Evolutionary conservation across 2,113 vertebrate genomes (phyloP).

Genomic region (Cettia cetti): DNA sequence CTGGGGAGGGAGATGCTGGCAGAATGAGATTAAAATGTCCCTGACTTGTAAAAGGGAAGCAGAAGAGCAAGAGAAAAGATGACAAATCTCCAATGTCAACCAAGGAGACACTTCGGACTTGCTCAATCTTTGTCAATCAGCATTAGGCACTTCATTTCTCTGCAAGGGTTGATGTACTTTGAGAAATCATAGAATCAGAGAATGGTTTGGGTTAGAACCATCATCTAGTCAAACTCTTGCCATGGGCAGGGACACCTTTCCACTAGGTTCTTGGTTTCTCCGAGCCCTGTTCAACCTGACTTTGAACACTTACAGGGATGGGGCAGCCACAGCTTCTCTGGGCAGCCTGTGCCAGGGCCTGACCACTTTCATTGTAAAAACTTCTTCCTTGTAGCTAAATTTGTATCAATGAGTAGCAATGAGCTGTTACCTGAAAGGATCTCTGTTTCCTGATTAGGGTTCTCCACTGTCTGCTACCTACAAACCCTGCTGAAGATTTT

Average conservation of each 20-base stretch:
- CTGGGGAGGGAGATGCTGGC: not conserved
- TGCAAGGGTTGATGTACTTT: not conserved
- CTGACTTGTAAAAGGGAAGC: not conserved
- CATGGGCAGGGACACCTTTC: not conserved
- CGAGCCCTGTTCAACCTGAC: not conserved
- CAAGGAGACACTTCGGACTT: not conserved
- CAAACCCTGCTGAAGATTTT: not conserved
- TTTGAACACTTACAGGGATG: not conserved
- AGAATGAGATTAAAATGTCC: not conserved
- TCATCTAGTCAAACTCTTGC: not conserved
- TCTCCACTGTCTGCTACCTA: not conserved
- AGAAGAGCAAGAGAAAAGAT: not conserved
- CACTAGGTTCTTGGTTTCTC: not conserved
- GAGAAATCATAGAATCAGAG: not conserved
- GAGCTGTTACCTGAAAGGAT: not conserved
- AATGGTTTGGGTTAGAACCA: not conserved
- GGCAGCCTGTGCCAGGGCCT: not conserved
- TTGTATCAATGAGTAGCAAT: not conserved
- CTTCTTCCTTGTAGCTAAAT: not conserved
- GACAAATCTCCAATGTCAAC: not conserved
- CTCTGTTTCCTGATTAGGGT: not conserved
- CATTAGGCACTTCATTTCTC: not conserved
- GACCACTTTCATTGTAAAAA: not conserved
- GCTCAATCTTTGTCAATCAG: fast-evolving
- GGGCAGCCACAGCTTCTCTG: not conserved